phyloP scores from a whole-genome alignment of 2,888 invertebrate genomes.

The Drosophila trichaetosa region DNA sequence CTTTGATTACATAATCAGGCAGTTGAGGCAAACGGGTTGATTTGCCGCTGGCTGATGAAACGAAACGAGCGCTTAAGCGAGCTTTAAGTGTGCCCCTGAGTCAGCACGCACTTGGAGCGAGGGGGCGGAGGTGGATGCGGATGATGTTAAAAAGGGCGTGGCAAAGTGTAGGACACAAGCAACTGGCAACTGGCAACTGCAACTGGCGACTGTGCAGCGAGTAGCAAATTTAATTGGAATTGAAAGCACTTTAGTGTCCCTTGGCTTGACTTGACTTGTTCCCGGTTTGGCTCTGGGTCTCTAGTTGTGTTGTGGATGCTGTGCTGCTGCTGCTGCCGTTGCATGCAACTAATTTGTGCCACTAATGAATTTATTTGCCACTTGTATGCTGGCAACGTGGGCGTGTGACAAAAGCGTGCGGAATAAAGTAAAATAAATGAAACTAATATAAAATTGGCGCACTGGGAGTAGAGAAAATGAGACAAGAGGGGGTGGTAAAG shows the following conservation, averaged over 20 bases:
- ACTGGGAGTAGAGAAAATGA: slow-evolving; percentile 4
- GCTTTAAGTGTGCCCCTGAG: slow-evolving; percentile 80
- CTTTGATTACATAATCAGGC: slow-evolving; percentile 80
- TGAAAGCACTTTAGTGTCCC: slow-evolving; percentile 81
- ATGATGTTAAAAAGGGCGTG: slow-evolving; percentile 7
- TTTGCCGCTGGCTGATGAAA: slow-evolving; percentile 37
- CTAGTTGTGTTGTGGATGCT: slow-evolving; percentile 10
- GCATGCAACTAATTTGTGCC: slow-evolving; percentile 81
- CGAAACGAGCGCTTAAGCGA: slow-evolving; percentile 75
- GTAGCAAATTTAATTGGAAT: slow-evolving; percentile 79
- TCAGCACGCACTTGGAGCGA: slow-evolving; percentile 67
- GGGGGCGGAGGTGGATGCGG: background rate
- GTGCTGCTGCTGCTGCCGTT: slow-evolving; percentile 44
- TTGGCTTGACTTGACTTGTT: slow-evolving; percentile 47
- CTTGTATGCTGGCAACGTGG: slow-evolving; percentile 78
- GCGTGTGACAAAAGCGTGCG: slow-evolving; percentile 68
- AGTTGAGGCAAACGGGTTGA: slow-evolving; percentile 46
- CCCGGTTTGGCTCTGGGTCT: slow-evolving; percentile 18
- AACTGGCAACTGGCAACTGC: slow-evolving; percentile 34
- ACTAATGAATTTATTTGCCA: slow-evolving; percentile 81
- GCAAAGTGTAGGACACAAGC: slow-evolving; percentile 36
- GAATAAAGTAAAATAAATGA: slow-evolving; percentile 75
- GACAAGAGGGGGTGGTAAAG: background rate
- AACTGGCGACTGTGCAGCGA: slow-evolving; percentile 46
- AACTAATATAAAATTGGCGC: slow-evolving; percentile 65